Base-by-base conservation (phyloP, 2,797 vertebrate species). In the Sebastes vulpes region DNA sequence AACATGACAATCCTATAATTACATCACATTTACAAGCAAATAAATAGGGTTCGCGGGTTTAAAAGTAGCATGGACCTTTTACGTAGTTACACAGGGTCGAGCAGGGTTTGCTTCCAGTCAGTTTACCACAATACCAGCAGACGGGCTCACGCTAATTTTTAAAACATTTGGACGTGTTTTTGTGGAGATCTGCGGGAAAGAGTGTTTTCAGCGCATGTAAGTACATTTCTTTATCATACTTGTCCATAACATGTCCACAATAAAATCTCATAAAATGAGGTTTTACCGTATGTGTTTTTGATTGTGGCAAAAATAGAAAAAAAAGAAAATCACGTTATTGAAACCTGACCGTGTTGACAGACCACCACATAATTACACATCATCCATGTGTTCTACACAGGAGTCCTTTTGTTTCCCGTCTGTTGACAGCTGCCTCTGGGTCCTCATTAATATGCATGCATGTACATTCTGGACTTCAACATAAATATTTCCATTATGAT, bases 361-460 rank as follows among this genome's bases (percentile, higher is more conserved):
- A 80, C 16, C 5, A 12, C 32, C 20, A 11, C 32, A 58, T 74
- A 64, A 79, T 83, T 59, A 79, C 23, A 72, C 4, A 21, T 35
- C 60, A 60, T 73, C 16, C 29, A 66, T 64, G 48, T 61, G 21
- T 31, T 77, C 20, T 1, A 63, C 32, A 65, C 32, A 63, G 38
- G 26, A 70, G 65, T 35, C 50, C 25, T 72, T 72, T 71, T 60
- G 59, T 56, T 79, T 71, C 9, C 61, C n/a, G 21, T 60, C 42
- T 21, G 12, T 18, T 69, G 65, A 82, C 77, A 86, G 81, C 79
- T 32, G 79, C 86, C 79, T 72, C 72, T 50, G 65, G 72, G 50
- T 20, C 23, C 42, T 75, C 2, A 23, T 73, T 80, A 66, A 75
- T 75, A 74, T 74, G 67, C 64, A 66, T 54, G 32, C 4, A 78